A percentile compares a stretch with the other conserved stretches of the same genome.
Conservation (phyloP, 2,888 invertebrate species). For the Epinotia ramella region DNA sequence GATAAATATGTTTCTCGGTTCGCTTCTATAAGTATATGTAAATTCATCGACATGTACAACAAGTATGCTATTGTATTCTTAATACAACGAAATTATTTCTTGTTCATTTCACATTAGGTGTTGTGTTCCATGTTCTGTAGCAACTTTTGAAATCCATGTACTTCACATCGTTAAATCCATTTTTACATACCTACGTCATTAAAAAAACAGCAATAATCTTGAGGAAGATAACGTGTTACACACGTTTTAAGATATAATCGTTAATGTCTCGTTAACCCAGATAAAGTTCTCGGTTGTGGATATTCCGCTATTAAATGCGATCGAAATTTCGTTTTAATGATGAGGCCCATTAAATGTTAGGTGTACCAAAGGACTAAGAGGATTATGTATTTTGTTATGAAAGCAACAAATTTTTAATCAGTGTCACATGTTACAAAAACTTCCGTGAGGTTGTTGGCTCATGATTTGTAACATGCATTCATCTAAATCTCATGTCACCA, state of each 20-base stretch:
- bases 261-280: conserved; percentile 64
- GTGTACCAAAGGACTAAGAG: neutral
- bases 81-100: too few species aligned
- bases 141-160: too few species aligned
- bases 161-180: too few species aligned
- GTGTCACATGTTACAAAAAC: neutral
- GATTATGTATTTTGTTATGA: conserved; percentile 8
- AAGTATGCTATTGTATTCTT: too few species aligned
- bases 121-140: too few species aligned
- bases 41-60: too few species aligned
- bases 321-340: conserved; percentile 16
- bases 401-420: neutral
- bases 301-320: conserved; percentile 15
- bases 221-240: neutral
- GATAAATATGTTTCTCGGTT: too few species aligned
- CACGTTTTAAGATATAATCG: conserved; percentile 27
- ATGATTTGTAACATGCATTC: neutral
- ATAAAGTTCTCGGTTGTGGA: conserved; percentile 41
- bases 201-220: neutral
- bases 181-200: too few species aligned
- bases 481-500: too few species aligned
- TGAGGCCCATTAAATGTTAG: conserved; percentile 6
- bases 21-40: too few species aligned
- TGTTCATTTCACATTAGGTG: too few species aligned
- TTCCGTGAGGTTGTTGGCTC: neutral